A percentile compares a stretch with the other conserved stretches of the same genome.
These are phyloP conservation scores for Polypterus senegalus DNA, from an alignment of 2,113 vertebrate species.

Conservation along the genomic window DNA sequence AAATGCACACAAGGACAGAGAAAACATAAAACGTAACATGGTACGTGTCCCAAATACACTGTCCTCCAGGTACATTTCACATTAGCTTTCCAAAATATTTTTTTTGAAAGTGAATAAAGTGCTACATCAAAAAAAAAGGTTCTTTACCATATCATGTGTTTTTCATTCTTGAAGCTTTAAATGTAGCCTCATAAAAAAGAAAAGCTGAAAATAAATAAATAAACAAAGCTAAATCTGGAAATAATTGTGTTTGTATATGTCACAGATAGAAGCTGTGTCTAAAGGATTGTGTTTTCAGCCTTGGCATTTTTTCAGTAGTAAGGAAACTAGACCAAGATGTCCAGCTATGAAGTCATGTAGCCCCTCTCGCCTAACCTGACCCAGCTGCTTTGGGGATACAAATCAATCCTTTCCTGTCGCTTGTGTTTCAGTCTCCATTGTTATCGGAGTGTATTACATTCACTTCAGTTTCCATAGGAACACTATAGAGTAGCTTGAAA, in stretches of 20 bases:
- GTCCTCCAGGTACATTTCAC: too few relatives aligned
- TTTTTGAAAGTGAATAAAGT: too few relatives aligned
- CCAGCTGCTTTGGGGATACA: slow-evolving; percentile 20
- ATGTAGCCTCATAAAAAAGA: background rate
- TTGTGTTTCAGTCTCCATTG: slow-evolving; percentile 7
- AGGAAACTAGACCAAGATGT: slow-evolving; percentile 39
- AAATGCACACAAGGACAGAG: too few relatives aligned
- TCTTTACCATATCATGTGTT: too few relatives aligned
- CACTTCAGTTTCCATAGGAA: slow-evolving; percentile 40
- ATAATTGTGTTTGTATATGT: slow-evolving; percentile 22
- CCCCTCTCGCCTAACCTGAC: slow-evolving; percentile 16
- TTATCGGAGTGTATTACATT: slow-evolving; percentile 5
- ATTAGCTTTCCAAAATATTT: too few relatives aligned
- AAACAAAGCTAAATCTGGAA: slow-evolving; percentile 16
- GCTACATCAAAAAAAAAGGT: too few relatives aligned
- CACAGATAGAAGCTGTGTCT: slow-evolving; percentile 10
- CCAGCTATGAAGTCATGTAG: slow-evolving; percentile 34
- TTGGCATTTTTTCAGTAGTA: slow-evolving; percentile 25
- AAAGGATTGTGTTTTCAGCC: slow-evolving; percentile 25
- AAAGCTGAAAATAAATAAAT: slow-evolving; percentile 9
- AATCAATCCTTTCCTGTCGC: background rate
- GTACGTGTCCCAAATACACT: too few relatives aligned
- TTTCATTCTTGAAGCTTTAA: too few relatives aligned
- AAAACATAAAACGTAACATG: too few relatives aligned
- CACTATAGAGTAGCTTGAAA: slow-evolving; percentile 36